Base-by-base conservation (phyloP, 2,888 invertebrate genomes). In the Operophtera brumata region DNA sequence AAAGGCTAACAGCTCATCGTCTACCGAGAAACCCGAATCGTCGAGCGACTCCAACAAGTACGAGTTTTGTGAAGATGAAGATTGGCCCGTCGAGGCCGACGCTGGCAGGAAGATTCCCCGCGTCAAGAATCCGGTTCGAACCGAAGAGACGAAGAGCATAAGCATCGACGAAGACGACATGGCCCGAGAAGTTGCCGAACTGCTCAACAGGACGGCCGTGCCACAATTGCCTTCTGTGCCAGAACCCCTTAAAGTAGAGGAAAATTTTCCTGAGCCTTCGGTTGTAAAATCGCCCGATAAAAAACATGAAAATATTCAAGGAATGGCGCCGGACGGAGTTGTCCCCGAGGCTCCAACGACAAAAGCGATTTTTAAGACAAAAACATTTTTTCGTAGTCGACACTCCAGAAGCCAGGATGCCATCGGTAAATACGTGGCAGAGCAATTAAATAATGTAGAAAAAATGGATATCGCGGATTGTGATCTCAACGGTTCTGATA, bases 41-140 rank as follows among this genome's bases (percentile, higher is more conserved):
- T 80, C 86, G 0, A 86, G 82, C 63, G 86, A 93, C 47, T 94
- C 94, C 0, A 95, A 95, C 0, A 95, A 95, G 75, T 96, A 95
- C 73, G 96, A 96, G 77, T 96, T 96, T 75, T 93, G 94, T 64
- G 94, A 95, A 59, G 94, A 95, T 63, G 93, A 94, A 73, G 92
- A 91, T 68, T 90, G 92, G 87, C 88, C 90, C 9, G 83, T 91
- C 52, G 91, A 92, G 68, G 83, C 85, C 14, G 91, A 88, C 62
- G 85, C 77, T 28, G 91, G 93, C 10, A 86, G 94, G 60, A 94
- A 94, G 84, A 93, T 94, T 63, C 93, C 94, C 0, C 84, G 94
- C 47, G 91, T 93, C 2, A 88, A 85, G 60, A 90, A 87, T 69
- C 82, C 86, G 5, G 82, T 84, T 66, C 75, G 83, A 41, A 86